Evolutionary conservation across 2,797 vertebrate genomes (phyloP), one percentile per base, ranked within the genome.

Genomic region (Lateolabrax maculatus): DNA sequence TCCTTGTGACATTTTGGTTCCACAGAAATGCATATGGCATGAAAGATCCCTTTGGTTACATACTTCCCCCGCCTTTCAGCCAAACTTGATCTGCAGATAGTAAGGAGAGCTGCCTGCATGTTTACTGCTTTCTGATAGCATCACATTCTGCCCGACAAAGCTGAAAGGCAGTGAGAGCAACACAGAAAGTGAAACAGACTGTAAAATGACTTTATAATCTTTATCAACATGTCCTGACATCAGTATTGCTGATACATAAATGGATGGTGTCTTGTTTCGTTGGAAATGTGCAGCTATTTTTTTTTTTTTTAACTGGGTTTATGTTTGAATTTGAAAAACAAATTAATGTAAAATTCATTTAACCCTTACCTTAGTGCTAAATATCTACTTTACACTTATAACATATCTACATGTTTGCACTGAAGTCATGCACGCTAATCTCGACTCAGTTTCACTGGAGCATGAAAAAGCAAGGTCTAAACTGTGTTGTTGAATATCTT

Each of bases 1-100:
- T 79, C 58, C 53, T 19, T 8, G 10, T 80, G 4, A 23, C 3
- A n/a, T 48, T 71, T 67, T 48, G 2, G 2, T 80, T 80, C n/a
- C 15, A 48, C 5, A 49, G 56, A 84, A 60, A 73, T 0, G 8
- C 6, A n/a, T 16, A 48, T 39, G 0, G 4, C 1, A 15, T n/a
- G 10, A 71, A 36, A 56, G 23, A 2, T 29, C 39, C 10, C 9
- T 60, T 69, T 65, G 43, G 63, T 70, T 13, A 3, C 0, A 1
- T 29, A 21, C 70, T 69, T 70, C 52, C 39, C 9, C 16, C 31
- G 13, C 36, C 9, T 27, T 21, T 23, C 55, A 1, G 9, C 19
- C n/a, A 2, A n/a, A 43, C 10, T 1, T 12, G 5, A 46, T 13
- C 11, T 1, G 15, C 2, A 48, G 25, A 43, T 21, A 1, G 10